These are phyloP conservation scores for Lypha dubia DNA, from an alignment of 2,888 invertebrate genomes.

Conservation along the genomic window DNA sequence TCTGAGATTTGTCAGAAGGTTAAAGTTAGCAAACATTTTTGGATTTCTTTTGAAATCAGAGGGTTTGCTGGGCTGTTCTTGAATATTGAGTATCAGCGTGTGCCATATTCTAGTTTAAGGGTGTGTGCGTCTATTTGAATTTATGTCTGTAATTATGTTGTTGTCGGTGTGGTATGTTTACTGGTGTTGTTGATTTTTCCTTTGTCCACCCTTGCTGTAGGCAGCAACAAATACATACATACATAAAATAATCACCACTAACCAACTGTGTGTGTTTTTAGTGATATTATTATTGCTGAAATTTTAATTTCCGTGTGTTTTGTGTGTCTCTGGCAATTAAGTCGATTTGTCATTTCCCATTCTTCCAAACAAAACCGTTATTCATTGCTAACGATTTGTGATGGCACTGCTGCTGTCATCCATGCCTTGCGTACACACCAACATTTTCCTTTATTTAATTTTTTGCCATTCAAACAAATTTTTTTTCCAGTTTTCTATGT, in stretches of 20 bases:
- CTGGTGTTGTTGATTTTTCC: constrained; percentile 43
- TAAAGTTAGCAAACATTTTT: no score
- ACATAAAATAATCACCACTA: constrained; percentile 36
- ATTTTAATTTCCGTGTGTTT: constrained; percentile 13
- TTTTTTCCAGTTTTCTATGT: neutral
- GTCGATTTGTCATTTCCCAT: constrained; percentile 68
- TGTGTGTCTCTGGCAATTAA: constrained; percentile 65
- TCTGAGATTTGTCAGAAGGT: neutral
- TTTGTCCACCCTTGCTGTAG: constrained; percentile 55
- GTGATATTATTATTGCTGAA: constrained; percentile 19
- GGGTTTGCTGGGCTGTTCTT: constrained; percentile 6
- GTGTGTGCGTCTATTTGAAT: constrained; percentile 28
- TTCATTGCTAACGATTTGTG: constrained; percentile 27
- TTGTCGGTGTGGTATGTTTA: constrained; percentile 13
- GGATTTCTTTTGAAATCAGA: neutral
- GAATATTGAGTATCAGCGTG: neutral
- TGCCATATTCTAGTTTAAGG: constrained; percentile 11
- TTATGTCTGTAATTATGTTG: constrained; percentile 38
- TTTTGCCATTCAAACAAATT: constrained; percentile 19
- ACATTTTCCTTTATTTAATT: neutral
- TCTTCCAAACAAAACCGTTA: constrained; percentile 21
- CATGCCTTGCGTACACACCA: constrained; percentile 13
- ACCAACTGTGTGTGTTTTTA: constrained; percentile 13
- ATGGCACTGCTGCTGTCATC: constrained; percentile 31
- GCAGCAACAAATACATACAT: constrained; percentile 24